phyloP scores from a whole-genome alignment of 1,140 invertebrate species.

The Drosophila ambigua region DNA sequence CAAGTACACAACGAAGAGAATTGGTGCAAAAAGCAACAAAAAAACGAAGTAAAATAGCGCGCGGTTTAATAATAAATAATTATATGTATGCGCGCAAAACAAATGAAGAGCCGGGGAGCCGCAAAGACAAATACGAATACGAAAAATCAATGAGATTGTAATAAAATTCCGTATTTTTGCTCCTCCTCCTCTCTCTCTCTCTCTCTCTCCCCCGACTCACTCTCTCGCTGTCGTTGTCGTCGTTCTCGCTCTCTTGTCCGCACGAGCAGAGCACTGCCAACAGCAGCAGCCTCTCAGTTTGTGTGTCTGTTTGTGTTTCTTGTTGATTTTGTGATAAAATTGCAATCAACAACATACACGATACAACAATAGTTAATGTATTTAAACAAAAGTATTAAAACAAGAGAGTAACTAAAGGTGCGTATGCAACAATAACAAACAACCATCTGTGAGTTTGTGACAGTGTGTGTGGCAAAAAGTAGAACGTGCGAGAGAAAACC shows the following conservation, averaged over 20 bases:
- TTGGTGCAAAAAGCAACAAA: slow-evolving; percentile 68
- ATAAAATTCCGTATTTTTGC: slow-evolving; percentile 78
- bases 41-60: slow-evolving; percentile 65
- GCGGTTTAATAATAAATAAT: slow-evolving; percentile 82
- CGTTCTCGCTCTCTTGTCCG: slow-evolving; percentile 41
- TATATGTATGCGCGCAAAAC: slow-evolving; percentile 74
- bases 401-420: slow-evolving; percentile 60
- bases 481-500: slow-evolving; percentile 69
- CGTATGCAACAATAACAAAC: slow-evolving; percentile 63
- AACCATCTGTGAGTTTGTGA: slow-evolving; percentile 42
- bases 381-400: slow-evolving; percentile 54
- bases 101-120: slow-evolving; percentile 70
- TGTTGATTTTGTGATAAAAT: slow-evolving; percentile 81
- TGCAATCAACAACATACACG: slow-evolving; percentile 70
- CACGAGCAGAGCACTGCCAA: slow-evolving; percentile 33
- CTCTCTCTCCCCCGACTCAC: slow-evolving; percentile 24
- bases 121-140: slow-evolving; percentile 71
- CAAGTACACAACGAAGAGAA: slow-evolving; percentile 58
- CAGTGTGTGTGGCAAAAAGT: slow-evolving; percentile 45
- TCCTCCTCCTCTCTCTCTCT: slow-evolving; percentile 42
- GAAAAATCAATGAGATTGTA: slow-evolving; percentile 81
- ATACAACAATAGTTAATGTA: slow-evolving; percentile 58
- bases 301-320: slow-evolving; percentile 59
- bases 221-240: slow-evolving; percentile 38
- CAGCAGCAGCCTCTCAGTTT: slow-evolving; percentile 47